phyloP scores from a whole-genome alignment of 1,140 invertebrate genomes.

The Drosophila sp. region DNA sequence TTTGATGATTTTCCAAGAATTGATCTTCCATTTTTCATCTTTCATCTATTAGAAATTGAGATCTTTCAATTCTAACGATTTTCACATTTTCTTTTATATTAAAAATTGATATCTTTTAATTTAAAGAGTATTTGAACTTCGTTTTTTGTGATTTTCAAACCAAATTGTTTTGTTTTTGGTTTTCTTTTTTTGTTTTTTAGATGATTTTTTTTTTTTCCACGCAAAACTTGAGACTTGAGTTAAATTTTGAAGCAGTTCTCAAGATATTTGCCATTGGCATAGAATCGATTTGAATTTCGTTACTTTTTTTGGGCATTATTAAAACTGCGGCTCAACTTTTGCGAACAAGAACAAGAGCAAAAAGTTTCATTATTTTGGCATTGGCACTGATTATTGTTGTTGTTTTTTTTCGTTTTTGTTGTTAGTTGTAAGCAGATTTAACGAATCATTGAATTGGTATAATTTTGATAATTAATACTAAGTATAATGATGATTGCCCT shows the following conservation, averaged over 20 bases:
- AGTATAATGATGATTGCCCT: constrained; percentile 26
- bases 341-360: constrained; percentile 31
- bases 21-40: too few species aligned
- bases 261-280: constrained; percentile 65
- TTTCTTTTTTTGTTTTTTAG: constrained; percentile 52
- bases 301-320: constrained; percentile 58
- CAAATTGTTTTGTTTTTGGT: constrained; percentile 55
- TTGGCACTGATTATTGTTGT: constrained; percentile 15
- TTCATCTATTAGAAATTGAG: too few species aligned
- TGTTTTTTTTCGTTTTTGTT: constrained; percentile 1
- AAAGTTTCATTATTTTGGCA: constrained; percentile 27
- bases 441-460: constrained; percentile 68
- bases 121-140: neutral
- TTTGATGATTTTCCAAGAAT: neutral
- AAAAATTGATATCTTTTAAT: neutral
- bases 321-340: constrained; percentile 66
- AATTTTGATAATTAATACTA: constrained; percentile 49
- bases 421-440: constrained; percentile 30
- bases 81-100: too few species aligned
- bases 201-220: constrained; percentile 30
- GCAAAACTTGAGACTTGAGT: constrained; percentile 39
- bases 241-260: constrained; percentile 68
- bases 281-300: constrained; percentile 60
- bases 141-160: neutral
- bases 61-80: too few species aligned